Base-by-base conservation (phyloP, 2,888 invertebrate genomes). In the Zygaena filipendulae region DNA sequence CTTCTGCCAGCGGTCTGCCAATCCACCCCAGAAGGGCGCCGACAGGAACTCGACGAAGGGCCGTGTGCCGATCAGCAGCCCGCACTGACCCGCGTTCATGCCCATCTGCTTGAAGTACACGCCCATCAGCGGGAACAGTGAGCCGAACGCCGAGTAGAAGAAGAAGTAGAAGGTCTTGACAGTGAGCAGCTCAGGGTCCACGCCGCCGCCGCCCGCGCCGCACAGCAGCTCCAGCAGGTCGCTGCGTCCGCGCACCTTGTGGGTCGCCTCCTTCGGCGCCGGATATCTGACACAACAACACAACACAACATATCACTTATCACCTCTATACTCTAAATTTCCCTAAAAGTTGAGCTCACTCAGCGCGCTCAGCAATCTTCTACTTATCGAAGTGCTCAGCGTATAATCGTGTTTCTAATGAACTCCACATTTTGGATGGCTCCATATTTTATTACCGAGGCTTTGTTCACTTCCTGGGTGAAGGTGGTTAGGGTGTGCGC, bases 41-140 rank as follows among this genome's bases (percentile, higher is more conserved):
- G 96, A 92, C 29, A 97, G 82, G 68, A 98, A 97, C 72, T 99
- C 98, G 25, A 99, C 92, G 62, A 99, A 94, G 2, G 98, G 98
- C 37, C 99, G 84, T 46, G 95, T 90, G 13, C 99, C 98, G 47
- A 97, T 92, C n/a, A 95, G 83, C 31, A 94, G 82, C 4, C 97
- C 97, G 55, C 95, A 93, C 63, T 97, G 97, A 10, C 91, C 91
- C 1, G 97, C 94, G 71, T 97, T 97, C 96, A 99, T 97, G 35
- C 97, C 97, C 89, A 98, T 91, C 82, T 98, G 98, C 80, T 99
- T 99, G 83, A 99, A 99, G 79, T 98, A 99, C 23, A 99, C 95
- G 19, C 97, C 98, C 90, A 99, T 93, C 36, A 99, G 81, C 0
- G 99, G 99, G 62, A 98, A 99, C 9, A 99, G 84, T 1, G 96